Evolutionary conservation across 64 coral and sea anemone genomes (phyloP), one percentile per base, ranked within the genome.

Genomic region (Stylophora pistillata): DNA sequence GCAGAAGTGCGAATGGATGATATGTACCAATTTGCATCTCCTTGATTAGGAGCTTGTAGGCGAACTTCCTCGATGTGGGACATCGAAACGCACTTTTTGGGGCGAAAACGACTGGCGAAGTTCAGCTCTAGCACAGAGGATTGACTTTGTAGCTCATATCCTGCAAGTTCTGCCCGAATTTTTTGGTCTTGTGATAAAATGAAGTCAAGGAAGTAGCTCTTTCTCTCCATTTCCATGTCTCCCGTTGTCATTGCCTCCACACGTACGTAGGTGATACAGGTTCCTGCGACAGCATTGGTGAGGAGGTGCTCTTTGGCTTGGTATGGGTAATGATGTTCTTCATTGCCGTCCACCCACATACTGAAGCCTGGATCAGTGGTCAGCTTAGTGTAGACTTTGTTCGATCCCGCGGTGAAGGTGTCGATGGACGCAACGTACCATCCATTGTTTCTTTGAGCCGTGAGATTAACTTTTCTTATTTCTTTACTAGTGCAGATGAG

Each of bases 1-100:
- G 58, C 56, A 81, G 78, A 81, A 7, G 28, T 87, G 86, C 23
- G 72, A 76, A 68, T 85, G 25, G 66, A 94, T 89, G 64, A 74
- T 94, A 27, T 89, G 37, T 55, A 75, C 92, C 34, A 47, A 55
- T 14, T 72, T 57, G n/a, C 23, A 37, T 63, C 27, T 73, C 61
- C 52, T 54, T 72, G 78, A 89, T 30, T 58, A 25, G 12, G 76
- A 79, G 58, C 23, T 26, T 5, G 28, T 94, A 56, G 86, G 82
- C 29, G 58, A 62, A 37, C 23, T 21, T 81, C 58, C 58, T 62
- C 62, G 2, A 81, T 62, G 29, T 81, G 28, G 12, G 78, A 81
- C 62, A 64, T 17, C 57, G 56, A 81, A 4, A 81, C 78, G 78
- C 78, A 81, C 78, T 61, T 27, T 34, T 27, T 32, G 34, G 78